phyloP scores from a whole-genome alignment of 2,888 invertebrate genomes.

The Galerucella pusilla region DNA sequence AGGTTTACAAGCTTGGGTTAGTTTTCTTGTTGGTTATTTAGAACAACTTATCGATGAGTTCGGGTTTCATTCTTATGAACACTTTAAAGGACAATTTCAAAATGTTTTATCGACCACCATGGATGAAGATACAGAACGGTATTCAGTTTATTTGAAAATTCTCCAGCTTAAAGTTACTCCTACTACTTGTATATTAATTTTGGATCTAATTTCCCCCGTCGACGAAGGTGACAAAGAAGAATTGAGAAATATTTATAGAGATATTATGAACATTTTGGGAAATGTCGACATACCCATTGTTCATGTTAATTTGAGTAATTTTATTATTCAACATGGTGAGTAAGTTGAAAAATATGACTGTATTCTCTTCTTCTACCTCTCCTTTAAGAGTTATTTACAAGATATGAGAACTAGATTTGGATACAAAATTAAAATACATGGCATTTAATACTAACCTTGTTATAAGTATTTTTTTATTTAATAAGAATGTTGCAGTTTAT shows the following conservation, averaged over 20 bases:
- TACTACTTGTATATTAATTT: slow-evolving; percentile 35
- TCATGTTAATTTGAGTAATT: neutral
- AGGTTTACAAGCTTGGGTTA: neutral
- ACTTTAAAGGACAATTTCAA: slow-evolving; percentile 23
- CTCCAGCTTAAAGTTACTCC: slow-evolving; percentile 23
- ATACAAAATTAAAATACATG: too few species aligned
- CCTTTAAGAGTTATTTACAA: neutral
- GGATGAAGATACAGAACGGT: neutral
- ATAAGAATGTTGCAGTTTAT: too few species aligned
- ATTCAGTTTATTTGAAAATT: slow-evolving; percentile 31
- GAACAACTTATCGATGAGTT: slow-evolving; percentile 18
- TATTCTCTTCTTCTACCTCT: neutral
- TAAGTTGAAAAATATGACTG: neutral
- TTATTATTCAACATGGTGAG: neutral
- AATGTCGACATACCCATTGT: slow-evolving; percentile 26
- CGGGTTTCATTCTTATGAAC: slow-evolving; percentile 25
- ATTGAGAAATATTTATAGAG: slow-evolving; percentile 2
- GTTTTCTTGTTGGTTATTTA: slow-evolving; percentile 22
- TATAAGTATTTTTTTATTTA: too few species aligned
- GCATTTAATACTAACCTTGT: too few species aligned
- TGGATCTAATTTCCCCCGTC: slow-evolving; percentile 13
- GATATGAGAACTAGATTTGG: too few species aligned
- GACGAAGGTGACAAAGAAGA: neutral
- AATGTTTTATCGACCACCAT: neutral
- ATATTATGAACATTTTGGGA: slow-evolving; percentile 16